A percentile compares a stretch with the other conserved stretches of the same genome.
Evolutionary conservation across 2,797 vertebrate species (phyloP).

Genomic region (Coranthus polyacanthus): DNA sequence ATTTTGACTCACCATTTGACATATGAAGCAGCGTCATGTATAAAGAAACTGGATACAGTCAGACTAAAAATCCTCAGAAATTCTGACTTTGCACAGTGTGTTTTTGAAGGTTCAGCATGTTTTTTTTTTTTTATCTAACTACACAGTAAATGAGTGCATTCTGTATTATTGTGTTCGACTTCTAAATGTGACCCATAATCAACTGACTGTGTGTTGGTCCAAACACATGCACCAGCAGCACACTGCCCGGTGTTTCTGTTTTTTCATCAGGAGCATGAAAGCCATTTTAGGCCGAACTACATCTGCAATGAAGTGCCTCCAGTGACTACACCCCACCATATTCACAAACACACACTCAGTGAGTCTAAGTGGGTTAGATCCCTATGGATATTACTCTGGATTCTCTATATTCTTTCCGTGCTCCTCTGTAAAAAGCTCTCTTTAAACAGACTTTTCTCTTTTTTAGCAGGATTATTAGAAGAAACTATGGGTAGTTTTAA

Average conservation of each 20-base stretch:
- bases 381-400: constrained; percentile 26
- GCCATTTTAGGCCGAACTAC: constrained; percentile 32
- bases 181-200: no score
- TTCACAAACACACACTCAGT: constrained; percentile 1
- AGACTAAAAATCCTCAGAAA: no score
- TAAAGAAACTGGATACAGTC: no score
- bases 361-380: constrained; percentile 59
- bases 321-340: not conserved
- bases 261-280: constrained; percentile 26
- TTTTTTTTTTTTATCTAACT: no score
- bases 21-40: no score
- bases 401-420: constrained; percentile 14
- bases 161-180: no score
- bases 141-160: no score
- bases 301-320: constrained; percentile 34
- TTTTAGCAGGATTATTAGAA: not conserved
- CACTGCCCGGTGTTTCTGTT: constrained; percentile 17
- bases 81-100: no score
- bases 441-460: constrained; percentile 2
- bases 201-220: no score
- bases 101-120: no score
- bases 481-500: not conserved
- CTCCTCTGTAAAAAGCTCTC: constrained; percentile 7
- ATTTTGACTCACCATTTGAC: no score
- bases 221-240: constrained; percentile 7